Base-by-base conservation (phyloP, 2,113 vertebrate genomes). In the Catharus minimus region DNA sequence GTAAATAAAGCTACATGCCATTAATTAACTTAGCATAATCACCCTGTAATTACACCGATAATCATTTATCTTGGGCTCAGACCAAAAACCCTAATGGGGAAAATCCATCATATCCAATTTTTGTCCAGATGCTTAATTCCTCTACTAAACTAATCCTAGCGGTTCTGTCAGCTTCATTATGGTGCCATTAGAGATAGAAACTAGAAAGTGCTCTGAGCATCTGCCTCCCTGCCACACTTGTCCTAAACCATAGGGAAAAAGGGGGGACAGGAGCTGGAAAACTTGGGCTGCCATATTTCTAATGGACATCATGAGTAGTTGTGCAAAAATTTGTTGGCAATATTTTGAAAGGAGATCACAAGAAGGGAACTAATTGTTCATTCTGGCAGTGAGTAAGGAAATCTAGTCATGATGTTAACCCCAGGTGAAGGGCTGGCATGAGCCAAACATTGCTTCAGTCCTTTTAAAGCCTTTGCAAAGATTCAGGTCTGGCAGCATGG, bases 31-130 rank as follows among this genome's bases (percentile, higher is more conserved):
- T 78, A 79, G 46, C 66, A 76, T 96, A 96, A 95, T 96, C 88
- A 74, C 83, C 65, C 92, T 88, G 69, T 94, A 96, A 96, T 97
- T 95, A 93, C 81, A 93, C 67, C 67, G 69, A 90, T 93, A 96
- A 88, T 85, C 87, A 91, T 96, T 97, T 97, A 93, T 95, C 79
- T 95, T 97, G 93, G 94, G 81, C 66, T 96, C 74, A 88, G 79
- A 93, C 92, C 93, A 91, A 96, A 86, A 61, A 23, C 81, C 90
- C 91, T 97, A 96, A 94, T 94, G 92, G 94, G 72, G 72, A 92
- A 97, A 94, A 97, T 96, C 92, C 50, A 43, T 95, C 94, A 91
- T 96, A 95, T 96, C 85, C 93, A 94, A 93, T 96, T 92, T 97
- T 94, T 95, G 91, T 89, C 92, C 95, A 97, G 91, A 97, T 97